Evolutionary conservation across 2,113 vertebrate species (phyloP).

Genomic region (Hydrolagus affinis): DNA sequence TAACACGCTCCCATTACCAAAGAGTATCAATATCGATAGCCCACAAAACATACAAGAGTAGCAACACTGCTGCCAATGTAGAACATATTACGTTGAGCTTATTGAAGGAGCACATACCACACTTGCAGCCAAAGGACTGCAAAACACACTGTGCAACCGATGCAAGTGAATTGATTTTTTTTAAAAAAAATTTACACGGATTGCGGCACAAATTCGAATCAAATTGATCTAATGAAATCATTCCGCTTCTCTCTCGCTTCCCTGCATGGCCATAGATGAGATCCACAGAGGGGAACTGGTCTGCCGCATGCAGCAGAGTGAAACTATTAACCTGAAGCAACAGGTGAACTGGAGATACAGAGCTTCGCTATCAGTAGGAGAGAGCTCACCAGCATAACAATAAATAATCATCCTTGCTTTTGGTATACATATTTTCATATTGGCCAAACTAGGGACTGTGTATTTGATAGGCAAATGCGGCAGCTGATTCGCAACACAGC

Average conservation of each 20-base stretch:
- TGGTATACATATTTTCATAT: too few relatives aligned
- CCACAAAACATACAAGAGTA: background rate
- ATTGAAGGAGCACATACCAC: constrained; percentile 5
- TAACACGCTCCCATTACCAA: too few relatives aligned
- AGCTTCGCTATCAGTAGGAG: too few relatives aligned
- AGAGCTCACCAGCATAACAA: too few relatives aligned
- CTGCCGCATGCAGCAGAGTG: background rate
- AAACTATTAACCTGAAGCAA: background rate
- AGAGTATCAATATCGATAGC: background rate
- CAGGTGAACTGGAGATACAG: too few relatives aligned
- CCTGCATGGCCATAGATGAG: background rate
- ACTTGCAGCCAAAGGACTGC: background rate
- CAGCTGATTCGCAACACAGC: too few relatives aligned
- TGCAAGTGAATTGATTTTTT: background rate
- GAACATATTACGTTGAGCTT: background rate
- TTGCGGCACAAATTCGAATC: constrained; percentile 21
- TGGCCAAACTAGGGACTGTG: too few relatives aligned
- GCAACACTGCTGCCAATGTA: background rate
- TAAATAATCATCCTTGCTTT: too few relatives aligned
- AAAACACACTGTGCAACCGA: background rate
- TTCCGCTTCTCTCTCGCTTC: background rate
- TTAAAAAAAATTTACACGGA: constrained; percentile 8
- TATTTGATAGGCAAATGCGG: too few relatives aligned
- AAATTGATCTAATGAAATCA: constrained; percentile 23
- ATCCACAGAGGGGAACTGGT: background rate